Evolutionary conservation across 2,797 vertebrate species (phyloP).

Genomic region (Rhabdophis nuchalis): DNA sequence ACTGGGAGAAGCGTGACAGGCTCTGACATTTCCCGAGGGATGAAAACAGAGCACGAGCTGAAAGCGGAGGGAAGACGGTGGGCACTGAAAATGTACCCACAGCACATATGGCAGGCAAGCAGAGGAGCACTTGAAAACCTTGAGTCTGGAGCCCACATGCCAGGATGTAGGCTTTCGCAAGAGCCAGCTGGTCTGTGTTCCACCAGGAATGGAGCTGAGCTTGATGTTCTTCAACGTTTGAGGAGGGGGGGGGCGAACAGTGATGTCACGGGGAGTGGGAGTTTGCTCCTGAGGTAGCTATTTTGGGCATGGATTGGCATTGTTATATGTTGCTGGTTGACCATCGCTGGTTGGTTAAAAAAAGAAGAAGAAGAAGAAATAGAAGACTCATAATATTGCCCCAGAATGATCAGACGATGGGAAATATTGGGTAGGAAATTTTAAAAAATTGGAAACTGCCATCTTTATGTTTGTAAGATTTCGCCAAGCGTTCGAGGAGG

Average conservation of each 20-base stretch:
- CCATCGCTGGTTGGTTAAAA: background rate
- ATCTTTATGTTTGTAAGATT: background rate
- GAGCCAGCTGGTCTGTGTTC: conserved; percentile 3
- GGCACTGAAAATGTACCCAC: conserved; percentile 58
- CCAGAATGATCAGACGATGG: background rate
- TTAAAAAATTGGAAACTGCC: background rate
- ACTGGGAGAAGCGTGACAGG: conserved; percentile 46
- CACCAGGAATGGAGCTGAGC: background rate
- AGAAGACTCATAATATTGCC: background rate
- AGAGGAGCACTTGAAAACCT: conserved; percentile 41
- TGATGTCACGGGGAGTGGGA: conserved; percentile 3
- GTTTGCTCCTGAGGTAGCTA: background rate
- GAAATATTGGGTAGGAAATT: background rate
- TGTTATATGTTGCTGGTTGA: background rate
- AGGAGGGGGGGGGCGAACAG: background rate
- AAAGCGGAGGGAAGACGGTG: conserved; percentile 54
- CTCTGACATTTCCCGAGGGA: conserved; percentile 58
- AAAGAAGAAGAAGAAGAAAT: too few species aligned
- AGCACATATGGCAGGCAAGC: conserved; percentile 56
- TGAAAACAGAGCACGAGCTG: conserved; percentile 52
- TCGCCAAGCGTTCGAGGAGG: background rate
- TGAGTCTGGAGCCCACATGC: background rate
- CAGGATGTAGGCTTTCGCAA: conserved; percentile 21
- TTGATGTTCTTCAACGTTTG: background rate
- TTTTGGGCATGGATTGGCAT: background rate